Evolutionary conservation across 2,888 invertebrate species (phyloP), one percentile per base, ranked within the genome.

Genomic region (Eilema sororculum): DNA sequence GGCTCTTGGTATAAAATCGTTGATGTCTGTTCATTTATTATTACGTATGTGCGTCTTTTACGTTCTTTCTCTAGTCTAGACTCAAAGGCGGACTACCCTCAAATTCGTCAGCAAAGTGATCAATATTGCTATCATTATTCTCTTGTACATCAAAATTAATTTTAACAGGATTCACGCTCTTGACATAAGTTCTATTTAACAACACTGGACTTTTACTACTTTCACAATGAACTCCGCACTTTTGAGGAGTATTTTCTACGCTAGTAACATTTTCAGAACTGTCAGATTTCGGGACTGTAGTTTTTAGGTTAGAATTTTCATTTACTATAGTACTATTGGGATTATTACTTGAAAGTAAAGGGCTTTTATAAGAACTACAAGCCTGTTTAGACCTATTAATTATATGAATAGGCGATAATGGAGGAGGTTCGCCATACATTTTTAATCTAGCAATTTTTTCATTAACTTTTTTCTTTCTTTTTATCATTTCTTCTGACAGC

Each of bases 381-480:
- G 93, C 90, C 58, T 88, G 87, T 84, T 85, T 90, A 0, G 91
- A 90, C 75, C 84, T 90, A 69, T 95, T 93, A 71, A 91, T 86
- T 8, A 95, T 90, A 74, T 90, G 87, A 25, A 96, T 90, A 0
- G 95, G 91, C n/a, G 94, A 93, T n/a, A 96, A 82, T 1, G 95
- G 92, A 0, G 96, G 96, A 0, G 96, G 95, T 82, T 96, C 95
- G 0, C 95, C 96, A 62, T 96, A 96, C 82, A 89, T 90, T 86
- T 92, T 92, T 67, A 96, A 84, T 84, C 89, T 95, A 2, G 95
- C 93, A 9, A 96, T 92, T 79, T 93, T 95, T 69, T 92, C 91
- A 16, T 90, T 87, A 0, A 93, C 85, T 69, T 86, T 87, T 37
- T 84, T 89, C 76, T 92, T 94, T 58, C 92, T 86, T 46, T 85